Conservation (phyloP, 2,797 vertebrate species). For the Rhinatrema bivittatum region DNA sequence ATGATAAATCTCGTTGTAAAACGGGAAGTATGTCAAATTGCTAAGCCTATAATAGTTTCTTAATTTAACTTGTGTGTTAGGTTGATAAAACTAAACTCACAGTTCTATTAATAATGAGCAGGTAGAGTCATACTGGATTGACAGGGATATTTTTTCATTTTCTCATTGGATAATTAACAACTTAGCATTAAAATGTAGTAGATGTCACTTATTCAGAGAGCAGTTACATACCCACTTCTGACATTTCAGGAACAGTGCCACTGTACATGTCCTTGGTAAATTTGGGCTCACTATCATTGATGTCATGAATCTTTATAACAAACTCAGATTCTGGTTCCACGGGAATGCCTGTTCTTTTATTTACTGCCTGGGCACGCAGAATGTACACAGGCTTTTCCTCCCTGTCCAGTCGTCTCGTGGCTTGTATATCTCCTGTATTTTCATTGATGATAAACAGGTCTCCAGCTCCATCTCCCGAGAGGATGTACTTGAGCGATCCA, state of each 20-base stretch:
- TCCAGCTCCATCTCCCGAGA: slow-evolving; percentile 88
- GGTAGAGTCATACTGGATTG: no score
- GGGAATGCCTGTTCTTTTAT: slow-evolving; percentile 75
- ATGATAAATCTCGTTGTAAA: no score
- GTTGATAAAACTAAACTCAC: no score
- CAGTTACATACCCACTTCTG: slow-evolving; percentile 75
- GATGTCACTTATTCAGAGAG: slow-evolving; percentile 6
- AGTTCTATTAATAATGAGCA: no score
- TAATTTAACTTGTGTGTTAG: no score
- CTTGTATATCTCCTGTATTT: slow-evolving; percentile 93
- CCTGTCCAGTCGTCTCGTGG: slow-evolving; percentile 86
- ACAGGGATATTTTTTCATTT: no score
- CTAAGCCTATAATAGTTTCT: no score
- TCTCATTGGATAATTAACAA: no score
- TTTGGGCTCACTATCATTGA: slow-evolving; percentile 91
- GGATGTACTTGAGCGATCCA: slow-evolving; percentile 80
- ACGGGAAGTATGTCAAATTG: no score
- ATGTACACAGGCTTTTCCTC: slow-evolving; percentile 88
- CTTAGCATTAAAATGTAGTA: no score
- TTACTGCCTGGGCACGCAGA: slow-evolving; percentile 83
- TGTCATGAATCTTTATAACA: slow-evolving; percentile 95
- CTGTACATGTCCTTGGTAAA: slow-evolving; percentile 82
- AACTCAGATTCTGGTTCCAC: slow-evolving; percentile 91
- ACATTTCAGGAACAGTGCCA: slow-evolving; percentile 86
- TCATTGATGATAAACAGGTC: slow-evolving; percentile 89